Conservation (phyloP, 2,797 vertebrate species). For the Bovichtus diacanthus region DNA sequence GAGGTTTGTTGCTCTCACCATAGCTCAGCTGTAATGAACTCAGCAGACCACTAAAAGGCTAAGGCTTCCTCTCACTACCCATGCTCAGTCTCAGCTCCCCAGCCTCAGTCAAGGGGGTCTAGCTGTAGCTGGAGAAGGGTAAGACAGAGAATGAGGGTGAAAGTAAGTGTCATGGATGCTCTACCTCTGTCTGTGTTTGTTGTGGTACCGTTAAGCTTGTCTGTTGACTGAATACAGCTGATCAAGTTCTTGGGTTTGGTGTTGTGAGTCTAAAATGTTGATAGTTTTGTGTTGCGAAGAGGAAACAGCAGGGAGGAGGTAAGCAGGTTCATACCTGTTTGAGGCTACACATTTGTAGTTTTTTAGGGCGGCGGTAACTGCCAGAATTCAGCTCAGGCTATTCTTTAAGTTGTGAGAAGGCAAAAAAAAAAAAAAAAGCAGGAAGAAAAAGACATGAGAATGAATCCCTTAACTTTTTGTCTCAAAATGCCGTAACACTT, state of each 20-base stretch:
- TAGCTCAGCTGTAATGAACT: conserved; percentile 81
- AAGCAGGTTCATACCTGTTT: conserved; percentile 34
- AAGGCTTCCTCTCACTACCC: conserved; percentile 70
- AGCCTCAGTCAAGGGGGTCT: conserved; percentile 24
- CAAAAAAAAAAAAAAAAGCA: conserved; percentile 8
- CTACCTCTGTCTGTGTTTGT: conserved; percentile 34
- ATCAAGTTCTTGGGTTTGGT: conserved; percentile 27
- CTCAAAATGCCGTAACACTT: conserved; percentile 39
- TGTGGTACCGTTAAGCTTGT: conserved; percentile 6
- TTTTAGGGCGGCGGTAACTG: conserved; percentile 19
- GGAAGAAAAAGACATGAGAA: conserved; percentile 19
- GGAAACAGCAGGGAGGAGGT: conserved; percentile 24
- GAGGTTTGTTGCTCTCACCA: conserved; percentile 81
- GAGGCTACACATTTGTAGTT: conserved; percentile 34
- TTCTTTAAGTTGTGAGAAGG: conserved; percentile 43
- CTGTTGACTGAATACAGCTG: conserved; percentile 2
- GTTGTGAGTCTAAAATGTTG: conserved; percentile 15
- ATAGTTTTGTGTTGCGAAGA: conserved; percentile 25
- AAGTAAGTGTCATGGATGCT: conserved; percentile 33
- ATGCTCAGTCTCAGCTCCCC: conserved; percentile 51
- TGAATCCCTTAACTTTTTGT: conserved; percentile 39
- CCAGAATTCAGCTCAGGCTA: conserved; percentile 36
- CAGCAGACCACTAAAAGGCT: conserved; percentile 79
- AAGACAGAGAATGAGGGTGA: conserved; percentile 6
- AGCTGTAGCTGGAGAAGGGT: background rate